phyloP scores from a whole-genome alignment of 2,888 invertebrate genomes.

The Euzophera pinguis region DNA sequence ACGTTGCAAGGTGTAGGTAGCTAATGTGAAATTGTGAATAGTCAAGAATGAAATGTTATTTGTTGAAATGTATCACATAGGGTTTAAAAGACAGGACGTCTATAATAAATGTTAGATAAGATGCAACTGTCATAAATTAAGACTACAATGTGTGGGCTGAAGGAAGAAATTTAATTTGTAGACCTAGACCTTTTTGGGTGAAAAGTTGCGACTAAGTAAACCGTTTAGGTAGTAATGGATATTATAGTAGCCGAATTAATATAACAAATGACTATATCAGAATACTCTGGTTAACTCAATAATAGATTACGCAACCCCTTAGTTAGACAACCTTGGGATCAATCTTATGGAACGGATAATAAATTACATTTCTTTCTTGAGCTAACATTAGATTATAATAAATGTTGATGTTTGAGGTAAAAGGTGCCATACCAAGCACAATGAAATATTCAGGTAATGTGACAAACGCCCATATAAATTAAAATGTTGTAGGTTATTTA shows the following conservation, averaged over 20 bases:
- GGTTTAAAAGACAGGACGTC: constrained; percentile 56
- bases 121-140: constrained; percentile 32
- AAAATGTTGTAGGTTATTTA: constrained; percentile 9
- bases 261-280: background rate
- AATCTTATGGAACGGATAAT: constrained; percentile 24
- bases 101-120: constrained; percentile 44
- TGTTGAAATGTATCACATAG: constrained; percentile 63
- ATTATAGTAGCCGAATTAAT: constrained; percentile 8
- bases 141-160: constrained; percentile 34
- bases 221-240: background rate
- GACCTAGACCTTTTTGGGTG: constrained; percentile 4
- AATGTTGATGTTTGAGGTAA: constrained; percentile 25
- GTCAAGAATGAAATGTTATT: constrained; percentile 65
- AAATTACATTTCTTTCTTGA: constrained; percentile 48
- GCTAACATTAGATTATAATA: constrained; percentile 28
- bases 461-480: constrained; percentile 26
- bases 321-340: constrained; percentile 35
- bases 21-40: constrained; percentile 69
- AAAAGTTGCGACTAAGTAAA: constrained; percentile 7
- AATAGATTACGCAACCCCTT: constrained; percentile 3
- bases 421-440: constrained; percentile 34
- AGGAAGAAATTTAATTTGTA: constrained; percentile 50
- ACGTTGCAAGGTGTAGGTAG: constrained; percentile 60
- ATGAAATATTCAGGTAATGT: constrained; percentile 27
- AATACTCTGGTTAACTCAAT: background rate